Evolutionary conservation across 1,140 invertebrate species (phyloP).

Genomic region (Caenorhabditis elegans): DNA sequence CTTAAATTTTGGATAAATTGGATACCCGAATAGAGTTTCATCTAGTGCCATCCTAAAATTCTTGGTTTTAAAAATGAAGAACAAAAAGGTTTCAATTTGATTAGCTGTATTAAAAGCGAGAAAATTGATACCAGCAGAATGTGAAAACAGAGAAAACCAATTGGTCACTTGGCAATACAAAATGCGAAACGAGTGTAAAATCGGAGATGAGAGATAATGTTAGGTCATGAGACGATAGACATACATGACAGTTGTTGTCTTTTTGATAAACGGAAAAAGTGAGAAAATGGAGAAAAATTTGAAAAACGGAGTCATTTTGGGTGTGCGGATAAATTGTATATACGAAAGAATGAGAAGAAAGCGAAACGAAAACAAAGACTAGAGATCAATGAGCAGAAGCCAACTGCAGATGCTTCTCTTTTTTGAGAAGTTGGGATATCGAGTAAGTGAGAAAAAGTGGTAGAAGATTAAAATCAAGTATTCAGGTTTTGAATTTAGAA

Average conservation of each 20-base stretch:
- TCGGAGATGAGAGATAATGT: background rate
- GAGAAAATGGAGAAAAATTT: background rate
- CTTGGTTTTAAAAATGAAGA: too few species aligned
- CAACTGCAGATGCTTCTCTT: background rate
- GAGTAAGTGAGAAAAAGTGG: background rate
- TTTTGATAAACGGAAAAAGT: background rate
- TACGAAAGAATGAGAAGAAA: background rate
- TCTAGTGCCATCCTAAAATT: background rate
- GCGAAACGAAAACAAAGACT: background rate
- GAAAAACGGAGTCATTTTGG: background rate
- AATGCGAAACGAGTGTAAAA: background rate
- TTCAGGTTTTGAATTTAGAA: too few species aligned
- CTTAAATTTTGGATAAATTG: conserved; percentile 66
- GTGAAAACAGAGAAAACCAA: background rate
- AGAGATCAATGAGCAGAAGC: conserved; percentile 12
- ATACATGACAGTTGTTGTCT: background rate
- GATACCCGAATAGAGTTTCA: conserved; percentile 46
- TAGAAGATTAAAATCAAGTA: too few species aligned
- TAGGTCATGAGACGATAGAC: background rate
- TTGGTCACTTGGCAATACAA: background rate
- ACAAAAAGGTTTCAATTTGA: background rate
- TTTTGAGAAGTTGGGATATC: background rate
- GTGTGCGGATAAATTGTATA: background rate
- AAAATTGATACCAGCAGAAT: background rate
- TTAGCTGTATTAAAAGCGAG: background rate